Evolutionary conservation across 2,797 vertebrate genomes (phyloP).

Genomic region (Erpetoichthys calabaricus): DNA sequence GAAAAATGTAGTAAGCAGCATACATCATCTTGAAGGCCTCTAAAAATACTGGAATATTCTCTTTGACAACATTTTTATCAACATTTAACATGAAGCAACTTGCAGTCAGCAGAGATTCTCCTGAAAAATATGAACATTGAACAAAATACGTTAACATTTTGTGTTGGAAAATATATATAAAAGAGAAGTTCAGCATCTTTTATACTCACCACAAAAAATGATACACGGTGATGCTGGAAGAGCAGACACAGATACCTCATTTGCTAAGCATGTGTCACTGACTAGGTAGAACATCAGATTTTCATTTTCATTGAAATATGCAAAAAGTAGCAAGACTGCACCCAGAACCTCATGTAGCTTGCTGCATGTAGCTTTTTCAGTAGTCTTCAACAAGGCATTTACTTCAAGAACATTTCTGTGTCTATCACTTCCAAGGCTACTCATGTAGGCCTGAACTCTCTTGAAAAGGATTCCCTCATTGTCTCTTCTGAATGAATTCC

Average conservation of each 20-base stretch:
- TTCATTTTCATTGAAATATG: neutral
- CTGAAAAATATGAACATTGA: neutral
- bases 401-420: neutral
- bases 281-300: neutral
- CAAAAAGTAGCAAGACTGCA: neutral
- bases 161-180: neutral
- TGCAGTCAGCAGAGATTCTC: conserved; percentile 8
- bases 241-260: neutral
- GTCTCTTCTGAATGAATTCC: neutral
- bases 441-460: conserved; percentile 3
- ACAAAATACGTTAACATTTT: neutral
- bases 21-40: conserved; percentile 9
- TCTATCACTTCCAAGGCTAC: neutral
- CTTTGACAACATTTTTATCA: neutral
- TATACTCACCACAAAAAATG: conserved; percentile 6
- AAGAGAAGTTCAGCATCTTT: conserved; percentile 5
- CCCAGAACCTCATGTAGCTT: neutral
- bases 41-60: neutral
- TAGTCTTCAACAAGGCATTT: neutral
- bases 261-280: neutral
- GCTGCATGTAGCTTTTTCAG: neutral
- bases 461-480: neutral
- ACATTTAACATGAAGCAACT: neutral
- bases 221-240: conserved; percentile 1
- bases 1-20: conserved; percentile 3